phyloP scores from a whole-genome alignment of 2,797 vertebrate species.

The Podargus strigoides region DNA sequence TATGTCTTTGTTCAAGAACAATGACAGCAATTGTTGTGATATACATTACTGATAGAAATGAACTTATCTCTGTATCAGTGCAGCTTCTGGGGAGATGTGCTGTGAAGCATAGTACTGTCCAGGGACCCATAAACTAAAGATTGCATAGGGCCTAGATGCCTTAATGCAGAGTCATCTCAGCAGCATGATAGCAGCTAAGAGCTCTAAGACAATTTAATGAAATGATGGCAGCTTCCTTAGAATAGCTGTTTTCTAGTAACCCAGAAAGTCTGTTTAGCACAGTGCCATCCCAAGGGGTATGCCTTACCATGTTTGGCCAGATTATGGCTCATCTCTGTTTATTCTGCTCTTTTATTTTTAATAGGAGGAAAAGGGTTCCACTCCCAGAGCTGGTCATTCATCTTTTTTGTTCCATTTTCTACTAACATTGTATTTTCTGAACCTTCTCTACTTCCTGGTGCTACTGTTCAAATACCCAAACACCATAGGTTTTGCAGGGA shows the following conservation, averaged over 20 bases:
- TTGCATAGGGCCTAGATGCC: neutral
- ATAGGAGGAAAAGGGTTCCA: neutral
- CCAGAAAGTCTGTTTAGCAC: neutral
- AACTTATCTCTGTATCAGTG: neutral
- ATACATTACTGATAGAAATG: neutral
- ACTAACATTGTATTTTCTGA: neutral
- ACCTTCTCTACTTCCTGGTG: neutral
- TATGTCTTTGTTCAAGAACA: neutral
- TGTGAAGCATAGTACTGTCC: neutral
- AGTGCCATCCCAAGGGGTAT: neutral
- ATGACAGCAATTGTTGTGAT: neutral
- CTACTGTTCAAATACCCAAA: neutral
- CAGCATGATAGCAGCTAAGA: neutral
- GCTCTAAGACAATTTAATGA: neutral
- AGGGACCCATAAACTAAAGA: neutral
- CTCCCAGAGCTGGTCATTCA: neutral
- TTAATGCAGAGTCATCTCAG: neutral
- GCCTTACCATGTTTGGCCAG: neutral
- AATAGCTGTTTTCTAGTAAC: neutral
- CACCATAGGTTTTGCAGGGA: neutral
- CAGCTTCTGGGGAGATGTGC: neutral
- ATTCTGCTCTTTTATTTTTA: neutral
- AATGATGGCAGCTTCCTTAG: neutral
- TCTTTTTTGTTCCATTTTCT: neutral
- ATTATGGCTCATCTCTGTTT: accelerated